Evolutionary conservation across 1,140 invertebrate genomes (phyloP).

Genomic region (Telenomus remus): DNA sequence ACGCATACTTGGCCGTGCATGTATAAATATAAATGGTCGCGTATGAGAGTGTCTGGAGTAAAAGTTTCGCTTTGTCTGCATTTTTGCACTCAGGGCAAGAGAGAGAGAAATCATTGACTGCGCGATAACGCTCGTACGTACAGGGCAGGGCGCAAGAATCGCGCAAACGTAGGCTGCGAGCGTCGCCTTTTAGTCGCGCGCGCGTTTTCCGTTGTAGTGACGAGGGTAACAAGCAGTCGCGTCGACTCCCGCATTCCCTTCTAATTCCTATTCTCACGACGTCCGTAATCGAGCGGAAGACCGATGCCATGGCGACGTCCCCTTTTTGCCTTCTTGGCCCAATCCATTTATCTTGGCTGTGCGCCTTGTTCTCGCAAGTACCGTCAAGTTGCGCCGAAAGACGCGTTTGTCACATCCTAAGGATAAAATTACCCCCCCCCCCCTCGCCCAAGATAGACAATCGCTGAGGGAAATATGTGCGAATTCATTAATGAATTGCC

Average conservation of each 20-base stretch:
- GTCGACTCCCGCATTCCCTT: slow-evolving; percentile 27
- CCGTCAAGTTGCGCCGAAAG: slow-evolving; percentile 12
- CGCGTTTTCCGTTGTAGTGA: slow-evolving; percentile 38
- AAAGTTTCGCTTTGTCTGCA: slow-evolving; percentile 51
- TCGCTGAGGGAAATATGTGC: slow-evolving; percentile 24
- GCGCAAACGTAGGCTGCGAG: slow-evolving; percentile 31
- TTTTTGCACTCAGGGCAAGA: slow-evolving; percentile 37
- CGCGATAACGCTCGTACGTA: slow-evolving; percentile 39
- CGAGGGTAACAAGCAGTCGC: slow-evolving; percentile 42
- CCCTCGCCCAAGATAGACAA: slow-evolving; percentile 15
- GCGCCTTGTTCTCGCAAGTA: slow-evolving; percentile 40
- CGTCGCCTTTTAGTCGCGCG: slow-evolving; percentile 29
- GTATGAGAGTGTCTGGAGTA: slow-evolving; percentile 9
- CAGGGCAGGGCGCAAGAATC: slow-evolving; percentile 15
- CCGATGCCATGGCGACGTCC: slow-evolving; percentile 45
- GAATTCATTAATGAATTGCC: slow-evolving; percentile 28
- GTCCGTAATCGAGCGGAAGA: slow-evolving; percentile 55
- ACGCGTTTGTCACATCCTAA: slow-evolving; percentile 30
- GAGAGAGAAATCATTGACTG: slow-evolving; percentile 46
- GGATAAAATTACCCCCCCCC: slow-evolving; percentile 26
- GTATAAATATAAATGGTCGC: background rate
- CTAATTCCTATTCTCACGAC: slow-evolving; percentile 51
- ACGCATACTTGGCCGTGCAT: background rate
- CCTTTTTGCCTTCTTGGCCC: slow-evolving; percentile 45
- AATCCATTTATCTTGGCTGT: slow-evolving; percentile 47